Conservation (phyloP, 2,113 vertebrate genomes). For the Rhinichthys klamathensis region DNA sequence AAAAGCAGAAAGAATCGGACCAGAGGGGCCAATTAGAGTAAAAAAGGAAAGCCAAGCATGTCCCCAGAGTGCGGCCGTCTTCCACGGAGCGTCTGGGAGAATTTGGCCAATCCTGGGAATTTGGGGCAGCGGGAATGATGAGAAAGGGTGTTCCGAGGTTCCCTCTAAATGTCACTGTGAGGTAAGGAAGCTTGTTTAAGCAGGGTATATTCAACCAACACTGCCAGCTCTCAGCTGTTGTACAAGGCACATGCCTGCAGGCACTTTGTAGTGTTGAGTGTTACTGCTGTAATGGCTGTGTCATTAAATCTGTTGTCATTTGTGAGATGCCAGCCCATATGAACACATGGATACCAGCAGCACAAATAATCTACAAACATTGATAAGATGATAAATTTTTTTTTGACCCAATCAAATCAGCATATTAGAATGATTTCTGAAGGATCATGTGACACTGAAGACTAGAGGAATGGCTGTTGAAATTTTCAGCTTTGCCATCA, state of each 20-base stretch:
- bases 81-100: constrained; percentile 26
- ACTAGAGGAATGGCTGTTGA: background rate
- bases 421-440: background rate
- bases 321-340: background rate
- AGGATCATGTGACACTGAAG: background rate
- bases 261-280: background rate
- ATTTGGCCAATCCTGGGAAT: constrained; percentile 38
- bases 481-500: background rate
- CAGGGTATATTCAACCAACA: constrained; percentile 6
- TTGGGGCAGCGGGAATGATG: constrained; percentile 41
- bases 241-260: background rate
- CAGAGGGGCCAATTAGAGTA: constrained; percentile 52
- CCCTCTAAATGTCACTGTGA: constrained; percentile 29
- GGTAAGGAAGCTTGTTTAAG: constrained; percentile 28
- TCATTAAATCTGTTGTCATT: background rate
- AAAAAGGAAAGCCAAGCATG: constrained; percentile 35
- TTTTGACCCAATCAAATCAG: background rate
- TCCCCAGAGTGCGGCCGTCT: constrained; percentile 33
- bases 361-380: background rate
- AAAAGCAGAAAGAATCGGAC: constrained; percentile 40
- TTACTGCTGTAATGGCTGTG: background rate
- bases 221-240: background rate
- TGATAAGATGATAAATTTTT: no score
- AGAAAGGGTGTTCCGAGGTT: constrained; percentile 18
- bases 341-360: background rate